These are phyloP conservation scores for Polypedilum vanderplanki DNA, from an alignment of 1,140 invertebrate species.

Conservation along the genomic window DNA sequence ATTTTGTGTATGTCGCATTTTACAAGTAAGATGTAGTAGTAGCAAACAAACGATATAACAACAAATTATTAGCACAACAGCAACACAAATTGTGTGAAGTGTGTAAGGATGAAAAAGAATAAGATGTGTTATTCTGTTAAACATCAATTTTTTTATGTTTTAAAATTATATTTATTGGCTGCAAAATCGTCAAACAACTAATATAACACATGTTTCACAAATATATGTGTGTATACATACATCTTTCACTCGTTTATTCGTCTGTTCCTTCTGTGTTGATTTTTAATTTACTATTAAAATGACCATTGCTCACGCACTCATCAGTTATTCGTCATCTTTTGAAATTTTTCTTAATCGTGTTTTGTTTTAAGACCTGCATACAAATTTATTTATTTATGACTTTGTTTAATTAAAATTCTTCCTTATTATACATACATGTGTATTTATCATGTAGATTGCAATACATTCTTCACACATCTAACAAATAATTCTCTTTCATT, in stretches of 20 bases:
- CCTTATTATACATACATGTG: neutral
- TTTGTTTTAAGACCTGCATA: no score
- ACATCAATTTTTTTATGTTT: constrained; percentile 16
- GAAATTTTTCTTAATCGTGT: neutral
- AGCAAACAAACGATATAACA: neutral
- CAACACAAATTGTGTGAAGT: neutral
- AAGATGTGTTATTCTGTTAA: neutral
- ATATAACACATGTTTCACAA: constrained; percentile 18
- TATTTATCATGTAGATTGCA: neutral
- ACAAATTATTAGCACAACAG: constrained; percentile 13
- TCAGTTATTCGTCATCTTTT: neutral
- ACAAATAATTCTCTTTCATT: neutral
- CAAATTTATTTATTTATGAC: neutral
- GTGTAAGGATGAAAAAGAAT: constrained; percentile 4
- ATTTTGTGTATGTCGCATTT: neutral
- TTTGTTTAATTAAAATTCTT: constrained; percentile 7
- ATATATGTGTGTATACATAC: neutral
- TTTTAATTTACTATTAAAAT: neutral
- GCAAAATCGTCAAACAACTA: constrained; percentile 17
- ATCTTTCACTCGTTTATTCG: neutral
- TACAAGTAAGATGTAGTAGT: neutral
- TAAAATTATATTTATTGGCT: constrained; percentile 1
- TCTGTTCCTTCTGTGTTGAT: no score
- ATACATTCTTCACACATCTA: neutral
- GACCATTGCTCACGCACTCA: neutral